These are phyloP conservation scores for Pogonognathellus flavescens DNA, from an alignment of 1,140 invertebrate species.

Conservation along the genomic window DNA sequence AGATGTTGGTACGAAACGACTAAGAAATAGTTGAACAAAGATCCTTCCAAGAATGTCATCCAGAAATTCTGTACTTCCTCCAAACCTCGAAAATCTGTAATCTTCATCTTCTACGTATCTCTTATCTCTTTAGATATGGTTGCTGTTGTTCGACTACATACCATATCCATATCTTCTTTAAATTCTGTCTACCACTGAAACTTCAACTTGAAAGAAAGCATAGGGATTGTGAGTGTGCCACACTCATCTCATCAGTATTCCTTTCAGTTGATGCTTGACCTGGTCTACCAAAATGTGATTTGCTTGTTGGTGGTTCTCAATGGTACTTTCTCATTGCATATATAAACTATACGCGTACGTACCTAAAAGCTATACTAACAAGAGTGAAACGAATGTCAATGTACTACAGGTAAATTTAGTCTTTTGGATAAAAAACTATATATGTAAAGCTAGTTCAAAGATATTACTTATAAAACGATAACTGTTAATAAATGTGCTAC, in stretches of 20 bases:
- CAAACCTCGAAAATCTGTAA: neutral
- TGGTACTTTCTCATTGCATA: constrained; percentile 16
- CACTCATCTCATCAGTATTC: constrained; percentile 27
- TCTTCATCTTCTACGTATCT: neutral
- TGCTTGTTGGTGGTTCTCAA: constrained; percentile 38
- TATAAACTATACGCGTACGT: neutral
- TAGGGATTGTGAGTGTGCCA: neutral
- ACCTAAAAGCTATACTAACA: neutral
- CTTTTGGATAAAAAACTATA: constrained; percentile 3
- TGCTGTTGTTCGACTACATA: neutral
- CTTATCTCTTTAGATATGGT: constrained; percentile 4
- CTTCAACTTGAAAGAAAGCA: neutral
- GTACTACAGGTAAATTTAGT: constrained; percentile 7
- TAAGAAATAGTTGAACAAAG: neutral
- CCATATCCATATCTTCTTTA: neutral
- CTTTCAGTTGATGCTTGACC: constrained; percentile 34
- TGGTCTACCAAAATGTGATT: constrained; percentile 17
- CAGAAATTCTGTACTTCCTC: constrained; percentile 21
- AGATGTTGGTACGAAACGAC: neutral
- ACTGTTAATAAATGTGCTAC: too few species aligned
- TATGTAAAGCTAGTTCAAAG: neutral
- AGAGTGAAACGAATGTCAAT: neutral
- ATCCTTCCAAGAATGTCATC: constrained; percentile 48
- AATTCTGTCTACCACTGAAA: constrained; percentile 9
- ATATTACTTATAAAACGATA: too few species aligned